phyloP scores from a whole-genome alignment of 2,888 invertebrate species.

The Cerceris ruficornis region DNA sequence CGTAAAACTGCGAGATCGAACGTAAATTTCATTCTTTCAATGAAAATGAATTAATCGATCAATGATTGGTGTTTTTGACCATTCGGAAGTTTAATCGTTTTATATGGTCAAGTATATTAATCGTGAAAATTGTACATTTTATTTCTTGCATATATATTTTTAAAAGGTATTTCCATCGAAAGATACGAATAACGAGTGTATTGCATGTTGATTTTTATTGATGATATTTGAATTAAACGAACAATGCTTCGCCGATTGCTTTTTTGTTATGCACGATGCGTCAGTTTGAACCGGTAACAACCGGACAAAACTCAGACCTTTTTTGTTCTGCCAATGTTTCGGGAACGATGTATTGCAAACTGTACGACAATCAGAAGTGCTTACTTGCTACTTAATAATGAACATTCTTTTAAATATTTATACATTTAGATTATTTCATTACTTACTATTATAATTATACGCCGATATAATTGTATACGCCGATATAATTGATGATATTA shows the following conservation, averaged over 20 bases:
- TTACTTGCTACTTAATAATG: neutral
- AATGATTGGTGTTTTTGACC: neutral
- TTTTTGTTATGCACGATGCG: conserved; percentile 55
- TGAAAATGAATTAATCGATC: neutral
- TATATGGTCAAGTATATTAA: conserved; percentile 17
- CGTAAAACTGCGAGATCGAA: neutral
- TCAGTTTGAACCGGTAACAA: conserved; percentile 71
- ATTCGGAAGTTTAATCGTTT: neutral
- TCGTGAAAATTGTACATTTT: neutral
- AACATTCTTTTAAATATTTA: neutral
- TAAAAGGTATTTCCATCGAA: neutral
- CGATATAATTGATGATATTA: neutral
- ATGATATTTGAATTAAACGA: conserved; percentile 25
- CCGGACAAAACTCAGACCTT: conserved; percentile 63
- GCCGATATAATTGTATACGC: neutral
- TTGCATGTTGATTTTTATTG: conserved; percentile 2
- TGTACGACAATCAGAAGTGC: neutral
- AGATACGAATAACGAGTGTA: neutral
- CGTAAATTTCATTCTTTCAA: neutral
- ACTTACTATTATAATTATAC: neutral
- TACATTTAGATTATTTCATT: neutral
- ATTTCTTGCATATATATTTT: neutral
- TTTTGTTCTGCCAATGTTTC: conserved; percentile 28
- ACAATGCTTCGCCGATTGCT: conserved; percentile 40
- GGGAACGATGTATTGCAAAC: neutral